A percentile compares a stretch with the other conserved stretches of the same genome.
phyloP scores from a whole-genome alignment of 2,888 invertebrate genomes.

The Synanthedon vespiformis region DNA sequence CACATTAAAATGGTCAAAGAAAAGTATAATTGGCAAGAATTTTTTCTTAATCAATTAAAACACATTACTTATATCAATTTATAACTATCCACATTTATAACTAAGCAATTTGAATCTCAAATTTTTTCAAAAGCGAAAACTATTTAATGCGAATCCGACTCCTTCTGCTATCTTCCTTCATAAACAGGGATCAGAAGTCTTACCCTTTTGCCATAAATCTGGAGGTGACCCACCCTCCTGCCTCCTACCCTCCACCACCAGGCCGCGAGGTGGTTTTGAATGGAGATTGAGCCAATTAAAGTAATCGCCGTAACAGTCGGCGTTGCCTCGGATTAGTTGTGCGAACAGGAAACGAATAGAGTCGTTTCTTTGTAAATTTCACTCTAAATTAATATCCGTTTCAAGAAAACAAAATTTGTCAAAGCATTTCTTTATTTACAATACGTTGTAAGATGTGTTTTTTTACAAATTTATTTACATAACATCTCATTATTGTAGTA shows the following conservation, averaged over 20 bases:
- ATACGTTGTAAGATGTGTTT: no score
- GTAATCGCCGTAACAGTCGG: conserved; percentile 78
- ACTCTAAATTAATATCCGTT: no score
- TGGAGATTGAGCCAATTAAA: conserved; percentile 78
- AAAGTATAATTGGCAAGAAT: no score
- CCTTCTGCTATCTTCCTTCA: conserved; percentile 64
- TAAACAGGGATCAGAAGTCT: conserved; percentile 66
- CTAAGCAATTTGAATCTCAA: no score
- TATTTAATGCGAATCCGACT: conserved; percentile 11
- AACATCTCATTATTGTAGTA: no score
- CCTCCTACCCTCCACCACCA: conserved; percentile 8
- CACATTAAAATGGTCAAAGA: no score
- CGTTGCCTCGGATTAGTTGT: conserved; percentile 77
- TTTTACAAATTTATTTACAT: no score
- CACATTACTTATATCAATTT: no score
- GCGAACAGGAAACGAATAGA: conserved; percentile 32
- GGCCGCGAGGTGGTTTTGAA: conserved; percentile 62
- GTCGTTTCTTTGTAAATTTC: conserved; percentile 10
- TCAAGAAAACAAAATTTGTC: no score
- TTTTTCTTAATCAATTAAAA: no score
- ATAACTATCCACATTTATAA: no score
- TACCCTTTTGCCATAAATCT: conserved; percentile 69
- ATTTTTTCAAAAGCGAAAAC: conserved; percentile 1
- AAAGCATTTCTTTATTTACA: no score
- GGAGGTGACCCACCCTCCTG: conserved; percentile 30